Percentiles rank a stretch among this genome's conserved stretches.
Evolutionary conservation across 2,888 invertebrate genomes (phyloP).

Genomic region (Tiliacea citrago): DNA sequence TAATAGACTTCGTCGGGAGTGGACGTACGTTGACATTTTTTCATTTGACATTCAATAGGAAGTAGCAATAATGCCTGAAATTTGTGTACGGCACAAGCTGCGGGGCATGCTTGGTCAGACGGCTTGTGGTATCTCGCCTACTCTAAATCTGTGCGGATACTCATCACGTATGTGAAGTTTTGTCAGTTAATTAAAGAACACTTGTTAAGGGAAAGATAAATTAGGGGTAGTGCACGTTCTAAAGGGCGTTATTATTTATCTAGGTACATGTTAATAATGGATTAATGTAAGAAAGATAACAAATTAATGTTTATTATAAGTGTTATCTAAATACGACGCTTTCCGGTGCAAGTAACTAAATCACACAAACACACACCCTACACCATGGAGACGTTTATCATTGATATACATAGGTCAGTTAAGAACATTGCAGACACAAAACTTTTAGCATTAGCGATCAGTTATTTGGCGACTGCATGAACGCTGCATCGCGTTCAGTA

Average conservation of each 20-base stretch:
- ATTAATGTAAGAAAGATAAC: neutral
- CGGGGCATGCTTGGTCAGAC: no score
- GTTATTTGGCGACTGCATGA: neutral
- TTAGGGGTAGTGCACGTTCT: neutral
- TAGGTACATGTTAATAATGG: constrained; percentile 26
- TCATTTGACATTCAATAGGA: no score
- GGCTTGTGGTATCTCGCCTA: no score
- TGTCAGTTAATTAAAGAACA: neutral
- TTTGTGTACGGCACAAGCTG: no score
- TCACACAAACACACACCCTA: constrained; percentile 25
- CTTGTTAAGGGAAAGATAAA: neutral
- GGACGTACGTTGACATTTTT: no score
- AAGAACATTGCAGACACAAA: neutral
- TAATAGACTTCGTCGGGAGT: no score
- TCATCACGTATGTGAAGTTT: neutral
- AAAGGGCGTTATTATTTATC: constrained; percentile 10
- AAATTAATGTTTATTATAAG: neutral
- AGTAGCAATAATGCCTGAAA: no score
- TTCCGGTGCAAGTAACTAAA: constrained; percentile 28
- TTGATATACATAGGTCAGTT: neutral
- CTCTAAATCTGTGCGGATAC: no score
- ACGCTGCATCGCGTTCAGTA: neutral
- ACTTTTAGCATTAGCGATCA: neutral
- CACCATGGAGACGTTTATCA: constrained; percentile 51
- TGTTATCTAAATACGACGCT: constrained; percentile 13